These are phyloP conservation scores for Ridgeia piscesae DNA, from an alignment of 1,140 invertebrate species.

Conservation along the genomic window DNA sequence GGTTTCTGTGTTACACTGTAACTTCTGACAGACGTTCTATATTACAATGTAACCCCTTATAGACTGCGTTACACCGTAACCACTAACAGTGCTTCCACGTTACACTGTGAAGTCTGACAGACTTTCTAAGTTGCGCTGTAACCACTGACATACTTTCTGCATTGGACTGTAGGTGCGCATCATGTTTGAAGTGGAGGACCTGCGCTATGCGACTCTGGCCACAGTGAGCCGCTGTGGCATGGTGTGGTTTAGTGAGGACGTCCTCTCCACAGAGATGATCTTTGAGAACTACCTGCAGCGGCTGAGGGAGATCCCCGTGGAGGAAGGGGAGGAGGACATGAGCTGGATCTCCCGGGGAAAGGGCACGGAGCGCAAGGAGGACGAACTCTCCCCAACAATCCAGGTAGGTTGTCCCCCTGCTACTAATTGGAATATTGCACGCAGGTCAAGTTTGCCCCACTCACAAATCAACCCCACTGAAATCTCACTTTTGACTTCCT, in stretches of 20 bases:
- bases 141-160: background rate
- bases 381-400: conserved; percentile 51
- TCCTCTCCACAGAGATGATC: conserved; percentile 97
- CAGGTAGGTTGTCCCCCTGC: conserved; percentile 38
- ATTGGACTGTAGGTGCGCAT: conserved; percentile 67
- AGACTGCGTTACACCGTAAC: background rate
- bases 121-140: background rate
- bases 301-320: conserved; percentile 84
- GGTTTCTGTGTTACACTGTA: background rate
- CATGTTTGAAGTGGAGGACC: conserved; percentile 99
- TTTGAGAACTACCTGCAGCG: conserved; percentile 93
- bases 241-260: conserved; percentile 65
- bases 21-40: background rate
- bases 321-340: conserved; percentile 75
- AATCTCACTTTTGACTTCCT: no score
- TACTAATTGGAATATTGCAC: no score
- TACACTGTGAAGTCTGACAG: background rate
- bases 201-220: conserved; percentile 96
- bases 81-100: background rate
- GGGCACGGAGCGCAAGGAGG: conserved; percentile 25
- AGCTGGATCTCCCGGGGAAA: conserved; percentile 14
- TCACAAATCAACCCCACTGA: no score
- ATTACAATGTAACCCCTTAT: no score
- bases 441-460: no score
- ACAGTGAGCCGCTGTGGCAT: conserved; percentile 97